Percentiles rank a stretch among this genome's conserved stretches.
phyloP scores from a whole-genome alignment of 2,113 vertebrate species.

The Tylochromis polylepis region DNA sequence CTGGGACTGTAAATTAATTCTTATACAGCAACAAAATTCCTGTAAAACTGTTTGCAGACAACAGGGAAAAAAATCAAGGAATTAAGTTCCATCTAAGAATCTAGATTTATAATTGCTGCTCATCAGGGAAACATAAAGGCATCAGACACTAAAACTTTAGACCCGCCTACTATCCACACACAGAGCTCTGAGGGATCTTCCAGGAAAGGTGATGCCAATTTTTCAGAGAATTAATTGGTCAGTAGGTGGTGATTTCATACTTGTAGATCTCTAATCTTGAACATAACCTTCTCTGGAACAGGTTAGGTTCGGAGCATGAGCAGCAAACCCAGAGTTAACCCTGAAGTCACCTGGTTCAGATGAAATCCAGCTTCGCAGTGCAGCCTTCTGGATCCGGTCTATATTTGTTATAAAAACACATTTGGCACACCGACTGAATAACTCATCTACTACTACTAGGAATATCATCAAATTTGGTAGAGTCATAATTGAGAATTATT shows the following conservation, averaged over 20 bases:
- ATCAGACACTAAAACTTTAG: background rate
- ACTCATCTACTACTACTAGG: background rate
- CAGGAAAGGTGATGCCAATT: background rate
- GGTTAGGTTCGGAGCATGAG: background rate
- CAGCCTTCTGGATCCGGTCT: background rate
- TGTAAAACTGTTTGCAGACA: background rate
- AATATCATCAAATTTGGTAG: background rate
- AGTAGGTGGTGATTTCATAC: background rate
- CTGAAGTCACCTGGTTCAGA: background rate
- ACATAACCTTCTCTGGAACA: background rate
- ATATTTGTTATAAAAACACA: background rate
- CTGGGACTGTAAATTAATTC: background rate
- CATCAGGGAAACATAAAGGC: background rate
- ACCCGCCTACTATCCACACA: background rate
- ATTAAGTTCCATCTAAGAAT: background rate
- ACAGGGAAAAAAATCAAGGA: background rate
- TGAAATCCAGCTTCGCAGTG: background rate
- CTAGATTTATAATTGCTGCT: background rate
- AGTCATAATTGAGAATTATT: background rate
- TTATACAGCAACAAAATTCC: background rate
- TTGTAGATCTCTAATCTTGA: background rate
- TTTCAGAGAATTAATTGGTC: background rate
- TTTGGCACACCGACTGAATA: background rate
- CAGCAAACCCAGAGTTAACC: background rate
- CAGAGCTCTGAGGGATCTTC: background rate